Base-by-base conservation (phyloP, 2,888 invertebrate species). In the Mimachlamys varia region DNA sequence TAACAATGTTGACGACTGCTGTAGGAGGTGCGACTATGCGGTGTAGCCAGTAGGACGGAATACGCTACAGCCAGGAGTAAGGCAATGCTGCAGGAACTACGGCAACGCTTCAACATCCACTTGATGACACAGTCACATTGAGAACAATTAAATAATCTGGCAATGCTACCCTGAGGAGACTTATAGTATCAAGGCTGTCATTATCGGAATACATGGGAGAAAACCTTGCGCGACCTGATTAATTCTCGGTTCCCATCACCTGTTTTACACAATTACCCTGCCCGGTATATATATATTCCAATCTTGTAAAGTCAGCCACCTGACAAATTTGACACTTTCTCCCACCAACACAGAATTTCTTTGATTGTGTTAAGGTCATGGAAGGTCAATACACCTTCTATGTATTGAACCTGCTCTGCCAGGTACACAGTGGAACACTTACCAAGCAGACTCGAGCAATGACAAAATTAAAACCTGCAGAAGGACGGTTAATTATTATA, bases 101-200 rank as follows among this genome's bases (percentile, higher is more conserved):
- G n/a, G n/a, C 76, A 76, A 33, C 33, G 13, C 33, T 76, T 76
- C 76, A 76, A 10, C 27, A 76, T 76, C 33, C 76, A 33, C 27
- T 33, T 33, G 33, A 76, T 33, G 76, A 0, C 12, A 76, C 7
- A 33, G 76, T 15, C 27, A 76, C 76, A 76, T 12, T 10, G 7
- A 76, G 76, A 27, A 76, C 76, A 76, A 76, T 76, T 76, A 76
- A 33, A 33, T 76, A 33, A 76, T 76, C 33, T 7, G 76, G 76
- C 17, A 27, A 12, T 12, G 5, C 27, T 27, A 76, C 76, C 76
- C 76, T 33, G 13, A 22, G 44, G 44, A 22, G 76, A 33, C 33
- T 15, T 22, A 10, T 27, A 76, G 27, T 53, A 27, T 12, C 22
- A 7, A n/a, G n/a, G n/a, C 62, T 22, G 62, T 22, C 22, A 22